Percentiles rank a stretch among this genome's conserved stretches.
Conservation (phyloP, 2,113 vertebrate species). For the Corythoichthys haematopterus region DNA sequence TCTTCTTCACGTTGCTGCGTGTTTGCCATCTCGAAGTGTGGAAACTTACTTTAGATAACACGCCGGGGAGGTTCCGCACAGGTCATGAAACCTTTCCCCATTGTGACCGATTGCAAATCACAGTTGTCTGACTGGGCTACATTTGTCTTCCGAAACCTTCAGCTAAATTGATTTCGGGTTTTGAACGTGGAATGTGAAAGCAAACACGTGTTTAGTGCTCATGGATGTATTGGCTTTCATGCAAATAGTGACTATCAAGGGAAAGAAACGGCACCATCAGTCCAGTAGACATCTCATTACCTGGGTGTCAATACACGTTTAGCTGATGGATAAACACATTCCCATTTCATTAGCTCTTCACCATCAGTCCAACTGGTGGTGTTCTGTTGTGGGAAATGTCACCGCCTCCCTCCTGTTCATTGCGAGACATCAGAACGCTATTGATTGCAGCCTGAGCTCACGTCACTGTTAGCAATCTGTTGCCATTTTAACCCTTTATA, state of each 20-base stretch:
- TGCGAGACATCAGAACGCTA: neutral
- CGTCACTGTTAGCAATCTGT: conserved; percentile 6
- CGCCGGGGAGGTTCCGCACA: neutral
- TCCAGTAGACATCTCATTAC: conserved; percentile 65
- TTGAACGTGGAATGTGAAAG: neutral
- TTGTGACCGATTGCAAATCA: conserved; percentile 38
- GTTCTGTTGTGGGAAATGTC: conserved; percentile 10
- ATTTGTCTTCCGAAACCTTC: conserved; percentile 15
- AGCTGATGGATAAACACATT: conserved; percentile 56
- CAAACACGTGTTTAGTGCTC: neutral
- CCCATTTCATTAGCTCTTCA: conserved; percentile 33
- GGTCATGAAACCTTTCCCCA: conserved; percentile 11
- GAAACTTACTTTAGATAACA: neutral
- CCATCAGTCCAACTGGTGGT: conserved; percentile 21
- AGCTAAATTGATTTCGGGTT: neutral
- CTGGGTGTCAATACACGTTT: conserved; percentile 60
- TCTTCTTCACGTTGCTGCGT: neutral
- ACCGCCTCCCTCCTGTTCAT: neutral
- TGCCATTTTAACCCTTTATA: neutral
- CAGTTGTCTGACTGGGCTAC: neutral
- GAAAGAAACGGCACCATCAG: conserved; percentile 52
- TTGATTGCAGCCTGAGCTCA: conserved; percentile 14
- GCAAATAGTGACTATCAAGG: conserved; percentile 36
- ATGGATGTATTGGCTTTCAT: neutral
- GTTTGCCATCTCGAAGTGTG: neutral